Base-by-base conservation (phyloP, 2,113 vertebrate genomes). In the Pelecanus crispus region DNA sequence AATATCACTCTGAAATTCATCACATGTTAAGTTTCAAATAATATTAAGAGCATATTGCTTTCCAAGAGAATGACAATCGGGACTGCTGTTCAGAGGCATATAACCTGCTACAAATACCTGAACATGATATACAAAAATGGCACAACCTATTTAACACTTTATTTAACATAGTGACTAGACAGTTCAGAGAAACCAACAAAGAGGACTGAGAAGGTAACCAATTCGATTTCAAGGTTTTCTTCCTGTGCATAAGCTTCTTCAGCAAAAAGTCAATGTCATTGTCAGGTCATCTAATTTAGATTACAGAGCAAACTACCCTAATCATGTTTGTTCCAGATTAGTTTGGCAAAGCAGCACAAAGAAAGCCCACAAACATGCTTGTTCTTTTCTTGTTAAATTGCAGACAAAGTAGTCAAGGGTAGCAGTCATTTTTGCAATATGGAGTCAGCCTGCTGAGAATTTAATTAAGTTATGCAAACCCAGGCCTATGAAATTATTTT, bases 371-470 rank as follows among this genome's bases (percentile, higher is more conserved):
- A 81, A 87, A 66, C 36, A 38, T 49, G 52, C 45, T 91, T 59
- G 32, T 18, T 93, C 59, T 85, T 81, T 91, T 59, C 72, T 71
- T 81, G 75, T 61, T 91, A 92, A 91, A 94, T 56, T 87, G 84
- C 92, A 94, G 85, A 90, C 73, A 56, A 94, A 92, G 86, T 63
- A 91, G 83, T 74, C 71, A 73, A 80, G 80, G 38, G 81, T 79
- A 94, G 81, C 61, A 89, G 68, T 86, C 44, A 63, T 88, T 89
- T 94, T 52, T 96, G 83, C 70, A 81, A 79, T 58, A 79, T 34
- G 82, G n/a, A 93, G 91, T 81, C 80, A 84, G 82, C 81, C 88
- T 95, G 77, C 86, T 91, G 83, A 95, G 78, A 96, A 92, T 75
- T 84, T 71, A 84, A 96, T 94, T 79, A 89, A 83, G 61, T 86